A percentile compares a stretch with the other conserved stretches of the same genome.
phyloP scores from a whole-genome alignment of 1,140 invertebrate species.

The Popillia japonica region DNA sequence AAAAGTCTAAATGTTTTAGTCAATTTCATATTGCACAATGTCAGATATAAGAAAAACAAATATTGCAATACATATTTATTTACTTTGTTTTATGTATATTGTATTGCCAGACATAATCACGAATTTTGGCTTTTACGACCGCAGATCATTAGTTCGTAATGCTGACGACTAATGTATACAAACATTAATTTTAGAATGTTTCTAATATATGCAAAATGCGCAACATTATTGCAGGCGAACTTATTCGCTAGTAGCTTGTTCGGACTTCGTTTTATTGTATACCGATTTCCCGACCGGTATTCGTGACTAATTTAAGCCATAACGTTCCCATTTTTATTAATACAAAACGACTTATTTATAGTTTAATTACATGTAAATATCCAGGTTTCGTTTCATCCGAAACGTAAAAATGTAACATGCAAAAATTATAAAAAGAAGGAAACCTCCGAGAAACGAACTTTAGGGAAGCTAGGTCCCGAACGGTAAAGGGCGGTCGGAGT shows the following conservation, averaged over 20 bases:
- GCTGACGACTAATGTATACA: neutral
- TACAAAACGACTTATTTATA: slow-evolving; percentile 35
- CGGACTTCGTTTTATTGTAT: slow-evolving; percentile 1
- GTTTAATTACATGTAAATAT: slow-evolving; percentile 38
- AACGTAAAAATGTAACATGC: slow-evolving; percentile 34
- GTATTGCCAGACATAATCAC: neutral
- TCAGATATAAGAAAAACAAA: too few relatives aligned
- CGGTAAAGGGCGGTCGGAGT: neutral
- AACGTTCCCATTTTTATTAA: slow-evolving; percentile 31
- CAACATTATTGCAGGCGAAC: neutral
- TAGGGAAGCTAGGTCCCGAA: neutral
- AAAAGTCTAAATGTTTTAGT: too few relatives aligned
- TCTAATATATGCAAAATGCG: slow-evolving; percentile 15
- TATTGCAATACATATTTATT: too few relatives aligned
- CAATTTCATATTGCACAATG: too few relatives aligned
- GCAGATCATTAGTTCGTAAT: neutral
- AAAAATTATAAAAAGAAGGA: slow-evolving; percentile 25
- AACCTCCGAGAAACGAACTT: slow-evolving; percentile 8
- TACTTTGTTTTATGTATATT: neutral
- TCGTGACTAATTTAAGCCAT: slow-evolving; percentile 25
- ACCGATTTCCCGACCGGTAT: neutral
- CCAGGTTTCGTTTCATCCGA: slow-evolving; percentile 6
- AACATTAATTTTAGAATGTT: neutral
- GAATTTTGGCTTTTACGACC: neutral
- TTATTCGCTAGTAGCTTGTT: neutral